Evolutionary conservation across 2,113 vertebrate genomes (phyloP).

Genomic region (Urocitellus parryii): DNA sequence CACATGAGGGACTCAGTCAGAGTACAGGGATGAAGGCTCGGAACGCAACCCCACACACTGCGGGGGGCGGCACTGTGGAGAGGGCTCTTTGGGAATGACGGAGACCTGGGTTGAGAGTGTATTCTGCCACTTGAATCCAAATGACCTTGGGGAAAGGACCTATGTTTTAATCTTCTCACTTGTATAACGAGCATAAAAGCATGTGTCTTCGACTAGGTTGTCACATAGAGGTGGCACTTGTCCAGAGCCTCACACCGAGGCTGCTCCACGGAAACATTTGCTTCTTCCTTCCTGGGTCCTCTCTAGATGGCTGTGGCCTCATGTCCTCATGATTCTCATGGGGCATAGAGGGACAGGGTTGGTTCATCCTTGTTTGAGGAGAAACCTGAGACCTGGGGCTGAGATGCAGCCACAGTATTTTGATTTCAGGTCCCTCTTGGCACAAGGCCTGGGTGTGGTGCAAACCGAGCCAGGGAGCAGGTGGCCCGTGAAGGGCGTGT

Average conservation of each 20-base stretch:
- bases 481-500: background rate
- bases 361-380: background rate
- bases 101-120: no score
- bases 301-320: rapidly evolving
- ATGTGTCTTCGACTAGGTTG: background rate
- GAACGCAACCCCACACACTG: no score
- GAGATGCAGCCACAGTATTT: background rate
- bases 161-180: background rate
- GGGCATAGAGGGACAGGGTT: rapidly evolving
- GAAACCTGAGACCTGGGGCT: background rate
- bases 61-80: background rate
- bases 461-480: rapidly evolving
- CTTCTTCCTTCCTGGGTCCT: background rate
- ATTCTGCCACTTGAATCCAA: background rate
- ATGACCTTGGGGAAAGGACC: background rate
- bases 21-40: background rate
- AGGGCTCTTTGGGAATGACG: background rate
- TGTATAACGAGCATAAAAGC: background rate
- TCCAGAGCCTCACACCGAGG: no score
- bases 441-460: background rate
- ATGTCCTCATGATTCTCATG: rapidly evolving
- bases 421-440: background rate
- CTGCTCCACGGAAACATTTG: rapidly evolving
- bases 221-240: background rate
- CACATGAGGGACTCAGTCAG: background rate